Base-by-base conservation (phyloP, 2,797 vertebrate species). In the Tapirus indicus region DNA sequence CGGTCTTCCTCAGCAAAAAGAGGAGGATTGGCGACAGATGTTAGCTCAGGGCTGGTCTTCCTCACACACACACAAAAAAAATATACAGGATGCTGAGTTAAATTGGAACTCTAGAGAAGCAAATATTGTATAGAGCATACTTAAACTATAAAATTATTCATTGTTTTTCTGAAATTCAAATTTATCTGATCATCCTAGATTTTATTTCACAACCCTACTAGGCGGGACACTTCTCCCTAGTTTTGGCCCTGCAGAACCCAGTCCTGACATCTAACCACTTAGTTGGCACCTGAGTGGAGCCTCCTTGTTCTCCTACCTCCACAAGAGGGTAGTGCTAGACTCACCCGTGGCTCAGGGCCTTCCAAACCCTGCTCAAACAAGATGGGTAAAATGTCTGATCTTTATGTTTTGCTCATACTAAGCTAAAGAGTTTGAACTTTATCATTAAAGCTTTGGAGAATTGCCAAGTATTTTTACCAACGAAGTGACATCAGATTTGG, bases 111-210 rank as follows among this genome's bases (percentile, higher is more conserved):
- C 69, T 18, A 79, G 16, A 64, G 32, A 47, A 85, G 64, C 6
- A 66, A 54, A 79, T 52, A 54, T 0, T 68, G 3, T 58, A 23
- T 47, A n/a, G 5, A 91, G 77, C 10, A 84, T 68, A 41, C 6
- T 47, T 85, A 82, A 68, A 69, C 58, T 90, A 41, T 58, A 71
- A 96, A n/a, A 47, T 56, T 54, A 54, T 38, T 64, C 10, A 54
- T 58, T n/a, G 6, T 72, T 93, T 94, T 88, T 80, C 41, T 86
- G 78, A 93, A 82, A 95, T 79, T 88, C 52, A 91, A 60, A 27
- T 74, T 38, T 91, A 92, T 87, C 52, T 88, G 5, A 8, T 54
- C 49, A 86, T 83, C 71, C 25, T 78, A 5, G 60, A 29, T 95
- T 78, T 41, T 72, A 54, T 80, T 56, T 72, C 16, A 16, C 6